Percentiles rank a stretch among this genome's conserved stretches.
Evolutionary conservation across 2,797 vertebrate genomes (phyloP).

Genomic region (Pogonophryne albipinna): DNA sequence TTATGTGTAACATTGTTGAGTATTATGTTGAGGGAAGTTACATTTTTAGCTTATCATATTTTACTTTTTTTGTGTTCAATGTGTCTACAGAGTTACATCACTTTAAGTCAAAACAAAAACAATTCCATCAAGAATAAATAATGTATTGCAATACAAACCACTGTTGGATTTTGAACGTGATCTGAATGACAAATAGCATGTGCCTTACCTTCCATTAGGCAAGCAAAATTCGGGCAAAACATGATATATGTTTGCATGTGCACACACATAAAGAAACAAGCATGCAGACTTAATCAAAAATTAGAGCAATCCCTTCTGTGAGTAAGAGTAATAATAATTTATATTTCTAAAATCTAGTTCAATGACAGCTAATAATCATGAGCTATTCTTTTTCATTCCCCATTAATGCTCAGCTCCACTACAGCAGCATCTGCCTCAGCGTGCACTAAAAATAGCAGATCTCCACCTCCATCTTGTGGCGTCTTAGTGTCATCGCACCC

Average conservation of each 20-base stretch:
- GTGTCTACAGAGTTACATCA: not conserved
- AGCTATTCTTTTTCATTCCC: constrained; percentile 8
- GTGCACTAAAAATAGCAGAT: not conserved
- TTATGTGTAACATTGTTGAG: not conserved
- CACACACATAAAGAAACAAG: not conserved
- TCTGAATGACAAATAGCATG: not conserved
- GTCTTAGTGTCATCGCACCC: not conserved
- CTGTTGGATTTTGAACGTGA: constrained; percentile 1
- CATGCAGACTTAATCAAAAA: not conserved
- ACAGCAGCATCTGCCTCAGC: not conserved
- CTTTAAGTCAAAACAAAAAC: not conserved
- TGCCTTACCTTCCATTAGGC: not conserved
- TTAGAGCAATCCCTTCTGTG: not conserved
- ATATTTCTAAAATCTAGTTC: constrained; percentile 22
- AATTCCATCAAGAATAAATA: not conserved
- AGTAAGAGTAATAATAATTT: constrained; percentile 13
- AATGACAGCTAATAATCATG: constrained; percentile 16
- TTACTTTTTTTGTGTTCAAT: not conserved
- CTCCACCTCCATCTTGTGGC: constrained; percentile 69
- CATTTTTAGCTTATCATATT: not conserved
- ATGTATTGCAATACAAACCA: not conserved
- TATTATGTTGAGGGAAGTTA: not conserved
- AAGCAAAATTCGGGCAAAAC: not conserved
- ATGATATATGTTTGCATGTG: not conserved
- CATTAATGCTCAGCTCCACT: not conserved